These are phyloP conservation scores for Odontomachus brunneus DNA, from an alignment of 1,140 invertebrate species.

Conservation along the genomic window DNA sequence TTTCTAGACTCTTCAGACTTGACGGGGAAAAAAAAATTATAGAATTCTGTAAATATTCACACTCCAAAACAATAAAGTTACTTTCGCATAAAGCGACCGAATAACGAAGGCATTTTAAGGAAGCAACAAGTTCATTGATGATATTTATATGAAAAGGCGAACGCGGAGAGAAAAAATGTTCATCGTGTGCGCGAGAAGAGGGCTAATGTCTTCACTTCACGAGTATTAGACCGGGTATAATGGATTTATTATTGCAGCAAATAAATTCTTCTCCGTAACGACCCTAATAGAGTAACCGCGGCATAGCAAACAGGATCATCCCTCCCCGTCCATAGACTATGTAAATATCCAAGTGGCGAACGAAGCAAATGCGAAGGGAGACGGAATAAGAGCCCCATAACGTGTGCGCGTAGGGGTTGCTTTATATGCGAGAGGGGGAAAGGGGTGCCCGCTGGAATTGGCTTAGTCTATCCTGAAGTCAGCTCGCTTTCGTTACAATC, in stretches of 20 bases:
- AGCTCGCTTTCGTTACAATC: slow-evolving; percentile 75
- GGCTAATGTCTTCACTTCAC: slow-evolving; percentile 68
- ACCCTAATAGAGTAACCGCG: slow-evolving; percentile 84
- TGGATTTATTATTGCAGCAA: slow-evolving; percentile 86
- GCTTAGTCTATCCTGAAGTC: slow-evolving; percentile 80
- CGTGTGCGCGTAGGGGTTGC: slow-evolving; percentile 77
- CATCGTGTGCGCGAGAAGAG: slow-evolving; percentile 36
- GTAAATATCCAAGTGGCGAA: slow-evolving; percentile 80
- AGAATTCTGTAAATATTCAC: neutral
- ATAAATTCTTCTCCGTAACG: slow-evolving; percentile 84
- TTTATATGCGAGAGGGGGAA: slow-evolving; percentile 79
- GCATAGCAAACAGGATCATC: slow-evolving; percentile 85
- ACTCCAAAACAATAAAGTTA: neutral
- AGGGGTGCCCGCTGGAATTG: slow-evolving; percentile 78
- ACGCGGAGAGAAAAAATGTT: slow-evolving; percentile 33
- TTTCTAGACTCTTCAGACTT: neutral
- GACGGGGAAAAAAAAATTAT: neutral
- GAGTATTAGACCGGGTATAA: slow-evolving; percentile 68
- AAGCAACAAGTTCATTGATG: slow-evolving; percentile 47
- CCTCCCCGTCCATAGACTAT: slow-evolving; percentile 83
- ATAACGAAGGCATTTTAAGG: neutral
- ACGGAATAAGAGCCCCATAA: slow-evolving; percentile 71
- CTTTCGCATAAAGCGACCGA: neutral
- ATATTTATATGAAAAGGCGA: slow-evolving; percentile 42
- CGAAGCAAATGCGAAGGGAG: slow-evolving; percentile 70